Evolutionary conservation across 2,888 invertebrate species (phyloP).

Genomic region (Apamea epomidion): DNA sequence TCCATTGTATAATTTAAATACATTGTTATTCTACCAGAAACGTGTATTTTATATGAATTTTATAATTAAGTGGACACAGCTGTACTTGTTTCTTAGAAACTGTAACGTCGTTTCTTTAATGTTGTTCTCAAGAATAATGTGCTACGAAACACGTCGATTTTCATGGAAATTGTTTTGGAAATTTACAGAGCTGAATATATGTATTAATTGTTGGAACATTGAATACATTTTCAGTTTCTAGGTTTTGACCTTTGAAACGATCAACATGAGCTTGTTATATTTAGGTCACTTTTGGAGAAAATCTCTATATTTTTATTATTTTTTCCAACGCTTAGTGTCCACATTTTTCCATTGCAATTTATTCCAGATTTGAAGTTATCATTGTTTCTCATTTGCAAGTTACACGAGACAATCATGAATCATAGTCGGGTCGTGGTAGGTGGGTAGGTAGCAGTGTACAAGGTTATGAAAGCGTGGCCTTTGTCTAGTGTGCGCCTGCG

Average conservation of each 20-base stretch:
- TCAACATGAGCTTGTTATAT: not conserved
- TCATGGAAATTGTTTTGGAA: not conserved
- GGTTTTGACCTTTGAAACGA: not conserved
- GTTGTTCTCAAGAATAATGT: conserved; percentile 30
- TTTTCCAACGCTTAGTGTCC: not conserved
- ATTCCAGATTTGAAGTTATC: conserved; percentile 22
- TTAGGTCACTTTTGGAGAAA: not conserved
- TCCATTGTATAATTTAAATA: conserved; percentile 34
- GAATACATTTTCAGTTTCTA: not conserved
- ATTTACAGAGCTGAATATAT: conserved; percentile 9
- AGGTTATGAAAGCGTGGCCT: conserved; percentile 81
- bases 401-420: conserved; percentile 68
- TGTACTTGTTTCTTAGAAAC: conserved; percentile 52
- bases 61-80: conserved; percentile 47
- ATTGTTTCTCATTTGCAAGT: conserved; percentile 45
- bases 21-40: conserved; percentile 15
- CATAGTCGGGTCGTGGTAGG: conserved; percentile 69
- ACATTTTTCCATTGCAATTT: not conserved
- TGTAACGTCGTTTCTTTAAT: conserved; percentile 17
- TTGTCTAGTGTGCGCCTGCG: conserved; percentile 73
- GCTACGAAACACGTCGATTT: conserved; percentile 20
- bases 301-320: too few species aligned
- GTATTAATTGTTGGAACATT: not conserved
- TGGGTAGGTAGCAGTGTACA: conserved; percentile 71
- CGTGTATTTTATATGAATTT: conserved; percentile 33